phyloP scores from a whole-genome alignment of 2,888 invertebrate species.

The Phasia obesa region DNA sequence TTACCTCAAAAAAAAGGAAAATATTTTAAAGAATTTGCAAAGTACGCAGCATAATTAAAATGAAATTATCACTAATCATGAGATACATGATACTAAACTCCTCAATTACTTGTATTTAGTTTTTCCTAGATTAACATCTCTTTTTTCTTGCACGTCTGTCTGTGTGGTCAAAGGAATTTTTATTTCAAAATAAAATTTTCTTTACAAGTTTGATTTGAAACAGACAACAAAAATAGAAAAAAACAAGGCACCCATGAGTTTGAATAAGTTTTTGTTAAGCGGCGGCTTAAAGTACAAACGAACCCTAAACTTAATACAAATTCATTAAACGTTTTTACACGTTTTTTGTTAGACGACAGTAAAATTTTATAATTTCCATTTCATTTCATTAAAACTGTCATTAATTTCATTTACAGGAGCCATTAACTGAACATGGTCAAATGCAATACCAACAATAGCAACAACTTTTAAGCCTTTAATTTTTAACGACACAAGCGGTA shows the following conservation, averaged over 20 bases:
- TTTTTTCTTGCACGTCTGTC: not conserved
- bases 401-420: conserved; percentile 53
- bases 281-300: conserved; percentile 7
- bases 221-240: not conserved
- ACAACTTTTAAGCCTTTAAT: too few species aligned
- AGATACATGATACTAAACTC: too few species aligned
- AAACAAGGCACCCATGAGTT: not conserved
- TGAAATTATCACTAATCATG: too few species aligned
- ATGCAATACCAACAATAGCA: conserved; percentile 1
- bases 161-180: conserved; percentile 2
- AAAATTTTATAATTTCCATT: conserved; percentile 56
- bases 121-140: too few species aligned
- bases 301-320: not conserved
- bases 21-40: not conserved
- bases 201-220: not conserved
- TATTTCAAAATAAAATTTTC: not conserved
- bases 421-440: conserved; percentile 38
- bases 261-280: not conserved
- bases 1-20: too few species aligned
- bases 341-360: conserved; percentile 50
- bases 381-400: conserved; percentile 42
- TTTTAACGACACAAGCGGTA: conserved; percentile 23
- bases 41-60: too few species aligned
- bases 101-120: too few species aligned
- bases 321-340: conserved; percentile 59